A percentile compares a stretch with the other conserved stretches of the same genome.
These are phyloP conservation scores for Siniperca knerii DNA, from an alignment of 2,113 vertebrate species.

Conservation along the genomic window DNA sequence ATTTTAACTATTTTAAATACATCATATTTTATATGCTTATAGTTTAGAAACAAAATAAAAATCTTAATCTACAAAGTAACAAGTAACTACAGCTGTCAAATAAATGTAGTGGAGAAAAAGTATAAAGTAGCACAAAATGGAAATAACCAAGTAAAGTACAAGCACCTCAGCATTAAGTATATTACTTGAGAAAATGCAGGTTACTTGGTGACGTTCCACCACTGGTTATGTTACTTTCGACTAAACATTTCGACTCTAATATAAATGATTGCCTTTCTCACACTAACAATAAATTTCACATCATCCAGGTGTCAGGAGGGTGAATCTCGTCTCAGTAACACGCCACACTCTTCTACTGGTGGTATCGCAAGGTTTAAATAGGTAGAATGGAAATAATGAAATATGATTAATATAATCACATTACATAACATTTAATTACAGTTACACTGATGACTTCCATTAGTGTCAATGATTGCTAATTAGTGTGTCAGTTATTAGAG, in stretches of 20 bases:
- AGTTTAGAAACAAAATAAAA: background rate
- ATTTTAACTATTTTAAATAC: background rate
- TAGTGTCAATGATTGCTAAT: background rate
- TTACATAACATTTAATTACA: constrained; percentile 1
- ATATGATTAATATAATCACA: background rate
- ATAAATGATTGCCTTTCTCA: background rate
- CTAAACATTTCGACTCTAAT: background rate
- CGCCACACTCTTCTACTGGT: background rate
- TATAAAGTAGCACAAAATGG: background rate
- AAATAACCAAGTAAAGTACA: background rate
- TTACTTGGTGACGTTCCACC: background rate
- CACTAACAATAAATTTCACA: background rate
- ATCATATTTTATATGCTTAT: background rate
- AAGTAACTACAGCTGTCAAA: background rate
- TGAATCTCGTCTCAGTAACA: background rate
- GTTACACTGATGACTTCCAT: background rate
- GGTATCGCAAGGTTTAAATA: background rate
- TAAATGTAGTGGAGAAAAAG: background rate
- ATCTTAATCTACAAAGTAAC: background rate
- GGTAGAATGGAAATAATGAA: background rate
- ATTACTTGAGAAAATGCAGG: background rate
- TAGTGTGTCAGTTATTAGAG: background rate
- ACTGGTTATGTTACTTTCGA: background rate
- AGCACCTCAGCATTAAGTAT: background rate
- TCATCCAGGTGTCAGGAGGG: background rate